Base-by-base conservation (phyloP, 2,113 vertebrate species). In the Abramis brama region DNA sequence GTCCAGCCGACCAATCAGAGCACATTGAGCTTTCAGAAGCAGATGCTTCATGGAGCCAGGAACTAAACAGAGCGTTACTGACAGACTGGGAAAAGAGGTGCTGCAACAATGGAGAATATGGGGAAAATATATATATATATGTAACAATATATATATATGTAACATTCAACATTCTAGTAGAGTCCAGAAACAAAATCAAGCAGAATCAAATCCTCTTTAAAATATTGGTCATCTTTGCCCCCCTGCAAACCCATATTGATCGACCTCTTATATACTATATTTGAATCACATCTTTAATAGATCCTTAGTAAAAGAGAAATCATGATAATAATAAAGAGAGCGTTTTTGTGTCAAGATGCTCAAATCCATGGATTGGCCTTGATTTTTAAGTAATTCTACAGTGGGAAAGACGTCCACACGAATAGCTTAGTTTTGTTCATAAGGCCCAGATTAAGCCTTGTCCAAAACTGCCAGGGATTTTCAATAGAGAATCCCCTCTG, bases 401-500 rank as follows among this genome's bases (percentile, higher is more conserved):
- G 60, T 82, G 25, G 45, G 55, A 82, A 70, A 82, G 62, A 52
- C 2, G 11, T 33, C 43, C 45, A 55, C 25, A 23, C 6, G 19
- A n/a, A 70, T 70, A 33, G 27, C 80, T 52, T 82, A 50, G 25
- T 52, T 79, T 82, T n/a, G 64, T 36, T 82, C 52, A 82, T 55
- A 36, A 82, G 9, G 15, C 43, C 80, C 80, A 82, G 80, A 82
- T 82, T 55, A 82, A 82, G 19, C 45, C 80, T 36, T 36, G 68
- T 45, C 52, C 82, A 83, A 73, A 55, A 83, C 82, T 4, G 5
- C 50, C n/a, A 73, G 82, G 68, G 82, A 83, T 83, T 83, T 83
- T 39, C 23, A 83, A 73, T n/a, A 59, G 50, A 39, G 66, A 83
- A 59, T 73, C 68, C 82, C 82, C 30, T 59, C 30, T 73, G 21